Evolutionary conservation across 1,140 invertebrate species (phyloP), one percentile per base, ranked within the genome.

Genomic region (Pemphigus obesinymphae): DNA sequence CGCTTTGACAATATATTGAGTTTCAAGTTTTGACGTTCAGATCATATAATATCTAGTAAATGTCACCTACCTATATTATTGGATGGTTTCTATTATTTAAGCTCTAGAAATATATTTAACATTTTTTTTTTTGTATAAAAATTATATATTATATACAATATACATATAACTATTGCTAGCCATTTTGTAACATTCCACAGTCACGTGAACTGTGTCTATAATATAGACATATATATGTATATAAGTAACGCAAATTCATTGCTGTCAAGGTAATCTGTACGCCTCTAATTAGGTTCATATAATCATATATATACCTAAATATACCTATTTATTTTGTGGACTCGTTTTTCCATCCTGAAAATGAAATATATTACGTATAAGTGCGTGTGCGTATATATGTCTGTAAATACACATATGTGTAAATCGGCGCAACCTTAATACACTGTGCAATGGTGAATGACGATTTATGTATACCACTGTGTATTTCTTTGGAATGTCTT

Each of bases 231-330:
- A n/a, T n/a, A n/a, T n/a, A n/a, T n/a, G 20, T 50, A 15, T 53
- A 20, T 5, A 61, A 7, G 50, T 31, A 50, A 50, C 70, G 43
- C 70, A 20, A 37, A 58, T 78, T 78, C 53, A 78, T 29, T 17
- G 50, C 73, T 26, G 50, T 78, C 73, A 78, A 78, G 73, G 73
- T 76, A 26, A 66, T 68, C 11, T 3, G 43, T 50, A 11, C 66
- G 66, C 23, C 68, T 45, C 68, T 70, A 70, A 70, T 70, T 70
- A 70, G 40, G 40, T 70, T 37, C 31, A 3, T 37, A 37, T 37
- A 66, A 26, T 11, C 15, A 31, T 26, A 61, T 13, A n/a, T n/a
- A n/a, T n/a, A n/a, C n/a, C n/a, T n/a, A n/a, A n/a, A n/a, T n/a
- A n/a, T n/a, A n/a, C n/a, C n/a, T 29, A 61, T 20, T 37, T 34